A percentile compares a stretch with the other conserved stretches of the same genome.
phyloP scores from a whole-genome alignment of 2,888 invertebrate genomes.

The Stenichneumon culpator region DNA sequence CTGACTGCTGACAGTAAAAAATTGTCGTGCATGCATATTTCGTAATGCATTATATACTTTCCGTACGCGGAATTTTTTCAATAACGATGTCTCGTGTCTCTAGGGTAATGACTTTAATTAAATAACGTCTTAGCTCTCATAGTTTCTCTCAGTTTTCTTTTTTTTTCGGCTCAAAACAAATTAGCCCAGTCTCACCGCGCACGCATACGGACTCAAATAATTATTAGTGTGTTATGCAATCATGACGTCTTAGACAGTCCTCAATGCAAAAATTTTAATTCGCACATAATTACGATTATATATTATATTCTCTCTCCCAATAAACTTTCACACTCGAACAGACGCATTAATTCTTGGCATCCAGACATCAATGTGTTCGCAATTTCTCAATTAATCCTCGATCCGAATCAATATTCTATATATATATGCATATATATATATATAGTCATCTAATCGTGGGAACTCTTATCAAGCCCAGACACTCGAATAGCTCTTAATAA shows the following conservation, averaged over 20 bases:
- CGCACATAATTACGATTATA: conserved; percentile 51
- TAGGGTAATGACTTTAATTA: conserved; percentile 57
- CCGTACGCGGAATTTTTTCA: conserved; percentile 54
- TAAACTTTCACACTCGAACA: conserved; percentile 59
- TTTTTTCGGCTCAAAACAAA: conserved; percentile 45
- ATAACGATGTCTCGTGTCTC: conserved; percentile 52
- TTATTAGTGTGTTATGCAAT: conserved; percentile 46
- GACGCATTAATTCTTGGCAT: conserved; percentile 51
- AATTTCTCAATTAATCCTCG: conserved; percentile 60
- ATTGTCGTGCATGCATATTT: conserved; percentile 54
- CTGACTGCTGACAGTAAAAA: conserved; percentile 44
- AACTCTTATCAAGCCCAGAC: conserved; percentile 61
- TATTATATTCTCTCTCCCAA: conserved; percentile 49
- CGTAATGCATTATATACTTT: conserved; percentile 60
- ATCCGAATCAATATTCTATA: conserved; percentile 41
- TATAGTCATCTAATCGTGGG: conserved; percentile 63
- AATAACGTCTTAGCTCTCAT: conserved; percentile 59
- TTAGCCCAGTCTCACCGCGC: conserved; percentile 43
- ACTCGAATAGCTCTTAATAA: conserved; percentile 65
- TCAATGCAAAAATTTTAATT: conserved; percentile 63
- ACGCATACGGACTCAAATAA: conserved; percentile 48
- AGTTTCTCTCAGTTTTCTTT: conserved; percentile 37
- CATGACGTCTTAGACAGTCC: conserved; percentile 47
- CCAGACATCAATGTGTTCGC: conserved; percentile 52
- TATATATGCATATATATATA: conserved; percentile 45